Conservation (phyloP, 2,113 vertebrate genomes). For the Anolis sagrei region DNA sequence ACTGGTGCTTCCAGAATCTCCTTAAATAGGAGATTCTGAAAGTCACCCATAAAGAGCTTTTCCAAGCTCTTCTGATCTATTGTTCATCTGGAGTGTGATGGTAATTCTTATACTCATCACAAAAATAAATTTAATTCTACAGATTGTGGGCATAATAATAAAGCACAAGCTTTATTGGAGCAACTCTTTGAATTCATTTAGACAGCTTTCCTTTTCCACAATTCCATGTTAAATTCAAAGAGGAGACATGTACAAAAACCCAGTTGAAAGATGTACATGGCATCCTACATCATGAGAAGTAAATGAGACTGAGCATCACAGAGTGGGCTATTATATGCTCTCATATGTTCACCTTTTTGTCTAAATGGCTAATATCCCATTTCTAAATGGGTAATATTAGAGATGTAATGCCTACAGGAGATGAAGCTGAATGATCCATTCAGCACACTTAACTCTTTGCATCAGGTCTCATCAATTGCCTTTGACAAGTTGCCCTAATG, state of each 20-base stretch:
- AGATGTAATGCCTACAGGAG: constrained; percentile 42
- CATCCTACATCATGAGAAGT: not conserved
- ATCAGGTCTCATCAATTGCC: constrained; percentile 52
- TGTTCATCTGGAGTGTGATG: not conserved
- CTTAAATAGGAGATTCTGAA: not conserved
- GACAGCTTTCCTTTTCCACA: not conserved
- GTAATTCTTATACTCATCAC: too few relatives aligned
- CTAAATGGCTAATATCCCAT: constrained; percentile 30
- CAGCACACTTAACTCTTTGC: constrained; percentile 47
- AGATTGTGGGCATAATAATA: not conserved
- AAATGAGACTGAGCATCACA: not conserved
- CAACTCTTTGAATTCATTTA: not conserved
- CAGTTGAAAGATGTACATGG: not conserved
- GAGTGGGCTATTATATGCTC: not conserved
- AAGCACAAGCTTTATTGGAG: not conserved
- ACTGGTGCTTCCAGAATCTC: not conserved
- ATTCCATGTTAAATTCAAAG: not conserved
- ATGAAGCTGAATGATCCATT: constrained; percentile 51
- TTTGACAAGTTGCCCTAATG: constrained; percentile 48
- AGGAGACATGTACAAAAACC: not conserved
- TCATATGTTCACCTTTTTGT: not conserved
- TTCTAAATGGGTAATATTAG: constrained; percentile 46
- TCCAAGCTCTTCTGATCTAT: not conserved
- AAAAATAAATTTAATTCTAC: not conserved
- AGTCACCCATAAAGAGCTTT: not conserved